phyloP scores from a whole-genome alignment of 2,113 vertebrate genomes.

The Hippocampus comes region DNA sequence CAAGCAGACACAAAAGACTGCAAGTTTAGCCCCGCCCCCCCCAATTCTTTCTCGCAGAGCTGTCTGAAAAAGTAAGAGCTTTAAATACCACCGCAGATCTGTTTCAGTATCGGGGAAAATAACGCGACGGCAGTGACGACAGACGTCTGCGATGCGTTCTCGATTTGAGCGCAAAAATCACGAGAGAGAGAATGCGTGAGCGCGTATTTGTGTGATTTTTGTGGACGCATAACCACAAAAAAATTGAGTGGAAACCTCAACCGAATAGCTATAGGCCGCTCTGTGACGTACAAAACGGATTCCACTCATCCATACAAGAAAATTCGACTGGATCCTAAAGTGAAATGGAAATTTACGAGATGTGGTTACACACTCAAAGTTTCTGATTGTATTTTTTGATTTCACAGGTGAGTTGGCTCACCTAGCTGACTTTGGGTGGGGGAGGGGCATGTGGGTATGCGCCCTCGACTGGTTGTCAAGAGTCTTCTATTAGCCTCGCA shows the following conservation, averaged over 20 bases:
- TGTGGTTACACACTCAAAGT: too few relatives aligned
- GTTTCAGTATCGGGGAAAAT: conserved; percentile 20
- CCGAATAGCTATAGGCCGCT: too few relatives aligned
- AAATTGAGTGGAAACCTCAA: neutral
- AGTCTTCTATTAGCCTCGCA: too few relatives aligned
- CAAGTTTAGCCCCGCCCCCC: neutral
- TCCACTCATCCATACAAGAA: neutral
- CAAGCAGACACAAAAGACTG: neutral
- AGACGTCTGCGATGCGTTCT: conserved; percentile 10
- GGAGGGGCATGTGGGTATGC: too few relatives aligned
- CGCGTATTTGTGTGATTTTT: neutral
- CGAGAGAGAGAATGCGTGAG: neutral
- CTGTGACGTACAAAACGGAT: neutral
- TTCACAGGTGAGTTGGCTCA: too few relatives aligned
- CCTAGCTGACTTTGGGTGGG: too few relatives aligned
- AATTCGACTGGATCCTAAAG: too few relatives aligned
- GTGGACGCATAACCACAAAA: neutral
- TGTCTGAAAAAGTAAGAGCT: neutral
- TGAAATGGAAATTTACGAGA: too few relatives aligned
- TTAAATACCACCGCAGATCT: conserved; percentile 1
- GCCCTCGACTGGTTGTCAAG: too few relatives aligned
- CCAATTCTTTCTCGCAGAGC: neutral
- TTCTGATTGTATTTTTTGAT: too few relatives aligned
- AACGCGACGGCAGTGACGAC: conserved; percentile 19
- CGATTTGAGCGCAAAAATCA: neutral